A percentile compares a stretch with the other conserved stretches of the same genome.
phyloP scores from a whole-genome alignment of 2,797 vertebrate species.

The Ataeniobius toweri region DNA sequence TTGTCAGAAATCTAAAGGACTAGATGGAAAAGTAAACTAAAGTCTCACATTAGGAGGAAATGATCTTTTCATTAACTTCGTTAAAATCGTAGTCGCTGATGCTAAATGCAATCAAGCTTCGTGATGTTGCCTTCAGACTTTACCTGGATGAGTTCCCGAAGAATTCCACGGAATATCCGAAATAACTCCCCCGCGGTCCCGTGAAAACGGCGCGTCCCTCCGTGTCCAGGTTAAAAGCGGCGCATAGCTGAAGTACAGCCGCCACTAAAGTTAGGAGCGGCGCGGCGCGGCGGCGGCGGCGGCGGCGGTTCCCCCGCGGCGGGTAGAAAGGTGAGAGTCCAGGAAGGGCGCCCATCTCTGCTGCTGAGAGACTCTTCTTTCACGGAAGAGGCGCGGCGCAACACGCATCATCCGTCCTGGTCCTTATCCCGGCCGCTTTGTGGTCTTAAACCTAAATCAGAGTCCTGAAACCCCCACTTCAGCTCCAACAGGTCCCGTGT shows the following conservation, averaged over 20 bases:
- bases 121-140: constrained; percentile 20
- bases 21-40: neutral
- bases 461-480: neutral
- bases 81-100: too few species aligned
- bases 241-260: constrained; percentile 53
- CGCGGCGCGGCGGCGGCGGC: neutral
- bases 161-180: constrained; percentile 87
- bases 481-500: constrained; percentile 36
- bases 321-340: constrained; percentile 40
- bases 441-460: constrained; percentile 28
- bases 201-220: constrained; percentile 76
- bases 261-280: constrained; percentile 33
- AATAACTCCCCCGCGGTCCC: constrained; percentile 82
- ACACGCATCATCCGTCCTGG: constrained; percentile 67
- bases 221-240: constrained; percentile 83
- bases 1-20: neutral
- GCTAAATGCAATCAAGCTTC: neutral
- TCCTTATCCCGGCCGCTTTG: neutral
- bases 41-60: neutral
- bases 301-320: constrained; percentile 4
- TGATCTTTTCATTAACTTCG: neutral
- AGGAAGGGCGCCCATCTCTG: constrained; percentile 67
- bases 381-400: constrained; percentile 60
- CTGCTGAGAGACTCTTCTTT: constrained; percentile 59
- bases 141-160: constrained; percentile 80